These are phyloP conservation scores for Habrosyne pyritoides DNA, from an alignment of 2,888 invertebrate species.

Conservation along the genomic window DNA sequence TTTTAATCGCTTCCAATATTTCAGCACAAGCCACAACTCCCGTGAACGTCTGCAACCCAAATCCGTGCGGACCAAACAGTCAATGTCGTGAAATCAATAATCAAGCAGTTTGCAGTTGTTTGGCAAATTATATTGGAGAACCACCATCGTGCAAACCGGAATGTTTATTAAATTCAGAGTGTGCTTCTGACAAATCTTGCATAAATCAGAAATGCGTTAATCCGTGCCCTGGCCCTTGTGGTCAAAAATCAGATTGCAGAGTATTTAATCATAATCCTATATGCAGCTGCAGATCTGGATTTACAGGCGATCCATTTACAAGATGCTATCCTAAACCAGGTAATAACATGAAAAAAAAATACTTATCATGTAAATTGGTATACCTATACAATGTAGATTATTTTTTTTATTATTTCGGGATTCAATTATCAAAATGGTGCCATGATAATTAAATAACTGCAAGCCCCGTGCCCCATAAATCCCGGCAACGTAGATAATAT, in stretches of 20 bases:
- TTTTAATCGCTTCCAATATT: conserved; percentile 25
- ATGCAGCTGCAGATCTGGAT: conserved; percentile 85
- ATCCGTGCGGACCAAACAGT: conserved; percentile 85
- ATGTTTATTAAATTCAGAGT: conserved; percentile 87
- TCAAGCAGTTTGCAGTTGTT: conserved; percentile 88
- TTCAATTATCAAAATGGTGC: too few species aligned
- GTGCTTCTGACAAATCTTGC: conserved; percentile 85
- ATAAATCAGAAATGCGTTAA: conserved; percentile 87
- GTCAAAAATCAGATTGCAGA: conserved; percentile 87
- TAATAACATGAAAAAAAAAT: conserved; percentile 34
- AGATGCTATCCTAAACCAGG: conserved; percentile 85
- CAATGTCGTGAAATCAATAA: conserved; percentile 83
- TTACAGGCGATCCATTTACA: conserved; percentile 86
- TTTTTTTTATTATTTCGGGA: too few species aligned
- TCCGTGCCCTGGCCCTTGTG: conserved; percentile 89
- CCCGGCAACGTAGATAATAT: too few species aligned
- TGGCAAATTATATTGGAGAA: conserved; percentile 86
- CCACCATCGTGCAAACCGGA: conserved; percentile 88
- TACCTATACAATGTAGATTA: neutral
- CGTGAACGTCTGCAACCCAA: conserved; percentile 80
- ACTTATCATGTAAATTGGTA: neutral
- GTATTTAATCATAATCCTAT: conserved; percentile 89
- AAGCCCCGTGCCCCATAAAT: too few species aligned
- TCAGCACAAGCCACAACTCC: conserved; percentile 70
- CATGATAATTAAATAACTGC: too few species aligned